Base-by-base conservation (phyloP, 2,113 vertebrate species). In the Percina caprodes region DNA sequence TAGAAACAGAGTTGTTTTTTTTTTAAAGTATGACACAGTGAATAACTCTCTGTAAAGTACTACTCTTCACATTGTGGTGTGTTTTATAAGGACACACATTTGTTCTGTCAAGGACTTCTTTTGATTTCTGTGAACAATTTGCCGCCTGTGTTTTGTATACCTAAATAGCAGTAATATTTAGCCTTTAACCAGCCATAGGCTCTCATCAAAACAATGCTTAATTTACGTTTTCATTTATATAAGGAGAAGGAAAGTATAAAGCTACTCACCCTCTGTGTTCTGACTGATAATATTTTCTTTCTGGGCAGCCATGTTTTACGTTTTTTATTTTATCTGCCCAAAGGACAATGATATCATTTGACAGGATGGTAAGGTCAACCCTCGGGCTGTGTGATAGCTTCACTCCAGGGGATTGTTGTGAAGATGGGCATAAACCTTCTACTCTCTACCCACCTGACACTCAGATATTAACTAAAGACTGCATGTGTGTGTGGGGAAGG, bases 311-410 rank as follows among this genome's bases (percentile, higher is more conserved):
- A 23, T 72, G 58, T 66, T 59, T 52, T 52, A 7, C 65, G 33
- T 3, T 39, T 66, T 78, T 61, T 26, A 33, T 55, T 49, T 56
- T 61, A 39, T 45, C 61, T 79, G 55, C 55, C 71, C 77, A 84
- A 56, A 21, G 71, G 62, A 89, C 78, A 86, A 51, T 93, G 78
- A 93, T 86, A 69, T 69, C 65, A 51, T 85, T 12, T 89, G 93
- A 93, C 89, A 89, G 71, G 75, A 62, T 79, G 87, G 54, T 87
- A 92, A 93, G 92, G 93, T 93, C 91, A 91, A 52, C 84, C 79
- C 68, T 75, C 0, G n/a, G 86, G 72, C 77, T 71, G 69, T 81
- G 84, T 81, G 77, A 86, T 78, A 65, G 86, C 83, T 84, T 86
- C 89, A 26, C 89, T 68, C 76, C 51, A 18, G 91, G 91, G 85